These are phyloP conservation scores for Spicauda simplicius DNA, from an alignment of 2,888 invertebrate species.

Conservation along the genomic window DNA sequence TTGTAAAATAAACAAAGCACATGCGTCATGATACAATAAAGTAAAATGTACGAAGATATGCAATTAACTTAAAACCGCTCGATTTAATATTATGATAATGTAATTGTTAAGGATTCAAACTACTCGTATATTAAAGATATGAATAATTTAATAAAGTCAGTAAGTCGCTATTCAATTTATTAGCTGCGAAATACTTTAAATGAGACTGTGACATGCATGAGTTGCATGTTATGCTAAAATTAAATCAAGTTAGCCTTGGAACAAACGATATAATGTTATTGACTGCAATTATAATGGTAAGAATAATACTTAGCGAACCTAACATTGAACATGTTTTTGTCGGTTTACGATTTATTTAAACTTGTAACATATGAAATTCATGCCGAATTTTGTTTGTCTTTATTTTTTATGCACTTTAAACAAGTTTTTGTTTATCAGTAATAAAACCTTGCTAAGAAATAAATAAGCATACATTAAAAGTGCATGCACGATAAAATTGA, in stretches of 20 bases:
- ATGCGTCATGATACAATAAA: neutral
- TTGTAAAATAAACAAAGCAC: neutral
- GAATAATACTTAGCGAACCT: conserved; percentile 34
- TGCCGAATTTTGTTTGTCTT: conserved; percentile 3
- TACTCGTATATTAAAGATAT: neutral
- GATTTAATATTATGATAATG: neutral
- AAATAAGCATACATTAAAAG: conserved; percentile 21
- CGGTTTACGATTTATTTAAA: conserved; percentile 25
- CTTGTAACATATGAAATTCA: conserved; percentile 2
- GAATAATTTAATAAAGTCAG: conserved; percentile 17
- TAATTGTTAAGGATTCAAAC: conserved; percentile 1
- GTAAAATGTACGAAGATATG: conserved; percentile 4
- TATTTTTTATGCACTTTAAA: neutral
- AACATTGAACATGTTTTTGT: conserved; percentile 33
- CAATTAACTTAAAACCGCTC: conserved; percentile 11
- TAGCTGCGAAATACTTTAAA: conserved; percentile 35
- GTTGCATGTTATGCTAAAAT: conserved; percentile 37
- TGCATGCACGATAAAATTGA: conserved; percentile 25
- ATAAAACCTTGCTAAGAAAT: conserved; percentile 17
- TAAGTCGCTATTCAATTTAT: conserved; percentile 32
- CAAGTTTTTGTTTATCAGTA: conserved; percentile 2
- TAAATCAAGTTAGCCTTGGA: conserved; percentile 47
- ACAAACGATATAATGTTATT: conserved; percentile 48
- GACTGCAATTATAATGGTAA: conserved; percentile 39
- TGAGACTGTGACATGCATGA: conserved; percentile 35